Evolutionary conservation across 1,140 invertebrate species (phyloP), one percentile per base, ranked within the genome.

Genomic region (Galendromus occidentalis): DNA sequence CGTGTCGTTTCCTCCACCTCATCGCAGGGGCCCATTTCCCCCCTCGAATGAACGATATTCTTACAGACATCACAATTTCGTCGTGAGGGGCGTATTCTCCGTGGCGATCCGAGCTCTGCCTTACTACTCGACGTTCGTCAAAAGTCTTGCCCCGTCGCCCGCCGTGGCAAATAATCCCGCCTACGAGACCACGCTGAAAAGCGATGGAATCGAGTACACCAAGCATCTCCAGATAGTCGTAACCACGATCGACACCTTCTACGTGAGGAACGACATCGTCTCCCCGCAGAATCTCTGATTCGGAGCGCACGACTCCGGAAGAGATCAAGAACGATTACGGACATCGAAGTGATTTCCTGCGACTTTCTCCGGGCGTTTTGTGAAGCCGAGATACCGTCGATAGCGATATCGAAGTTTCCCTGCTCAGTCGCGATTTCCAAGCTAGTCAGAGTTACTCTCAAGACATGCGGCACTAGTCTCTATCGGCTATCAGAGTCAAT

Each of bases 41-140:
- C n/a, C n/a, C n/a, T n/a, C n/a, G n/a, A n/a, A n/a, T 39, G 33
- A 39, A 39, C 33, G 33, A 4, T 39, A 6, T 39, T n/a, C 14
- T 47, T 59, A 1, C 51, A 59, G 51, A 25, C 51, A 59, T n/a
- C 67, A 68, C 55, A 68, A 68, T 41, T 68, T 64, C 47, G 66
- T 68, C 22, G 64, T 67, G 20, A 67, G 51, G 12, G 66, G 66
- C 14, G 55, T 68, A 30, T 68, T 68, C 64, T 66, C 65, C 1
- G 18, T 68, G 18, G 67, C 67, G 42, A 47, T 68, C 44, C 44
- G 66, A 33, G 59, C 67, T 1, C 39, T 68, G 12, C 67, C 67
- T 12, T 59, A 59, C 33, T 59, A 59, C 33, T 59, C 51, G 51
- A 59, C 51, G 2, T 59, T 59, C 33, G 25, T 59, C 25, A 59